Conservation (phyloP, 92 coral and sea anemone genomes). For the Epizoanthus fatuus region DNA sequence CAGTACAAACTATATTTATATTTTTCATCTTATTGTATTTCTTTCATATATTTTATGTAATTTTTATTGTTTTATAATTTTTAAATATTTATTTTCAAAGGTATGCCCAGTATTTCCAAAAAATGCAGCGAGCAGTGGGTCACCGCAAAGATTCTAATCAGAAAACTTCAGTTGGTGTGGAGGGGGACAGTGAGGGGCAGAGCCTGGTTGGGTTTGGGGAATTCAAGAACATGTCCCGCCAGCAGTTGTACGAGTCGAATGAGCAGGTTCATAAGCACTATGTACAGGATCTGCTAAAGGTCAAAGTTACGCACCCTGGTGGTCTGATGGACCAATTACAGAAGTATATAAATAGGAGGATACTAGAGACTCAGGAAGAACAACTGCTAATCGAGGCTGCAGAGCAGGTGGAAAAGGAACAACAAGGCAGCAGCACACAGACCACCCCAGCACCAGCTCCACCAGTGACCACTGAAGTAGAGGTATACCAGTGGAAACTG, state of each 20-base stretch:
- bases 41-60: no score
- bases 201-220: constrained; percentile 32
- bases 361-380: background rate
- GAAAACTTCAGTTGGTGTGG: no score
- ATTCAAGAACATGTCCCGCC: constrained; percentile 18
- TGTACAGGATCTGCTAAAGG: constrained; percentile 2
- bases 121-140: background rate
- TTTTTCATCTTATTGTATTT: no score
- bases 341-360: background rate
- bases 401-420: background rate
- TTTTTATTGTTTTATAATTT: no score
- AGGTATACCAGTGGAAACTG: no score
- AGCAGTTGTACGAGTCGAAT: background rate
- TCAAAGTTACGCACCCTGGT: constrained; percentile 21
- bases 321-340: constrained; percentile 29
- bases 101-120: constrained; percentile 13
- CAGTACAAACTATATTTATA: background rate
- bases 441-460: background rate
- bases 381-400: constrained; percentile 18
- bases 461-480: no score
- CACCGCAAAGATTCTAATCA: background rate
- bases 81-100: background rate
- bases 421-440: background rate
- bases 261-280: background rate
- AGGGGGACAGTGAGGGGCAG: constrained; percentile 12